Evolutionary conservation across 2,113 vertebrate species (phyloP).

Genomic region (Acanthochromis polyacanthus): DNA sequence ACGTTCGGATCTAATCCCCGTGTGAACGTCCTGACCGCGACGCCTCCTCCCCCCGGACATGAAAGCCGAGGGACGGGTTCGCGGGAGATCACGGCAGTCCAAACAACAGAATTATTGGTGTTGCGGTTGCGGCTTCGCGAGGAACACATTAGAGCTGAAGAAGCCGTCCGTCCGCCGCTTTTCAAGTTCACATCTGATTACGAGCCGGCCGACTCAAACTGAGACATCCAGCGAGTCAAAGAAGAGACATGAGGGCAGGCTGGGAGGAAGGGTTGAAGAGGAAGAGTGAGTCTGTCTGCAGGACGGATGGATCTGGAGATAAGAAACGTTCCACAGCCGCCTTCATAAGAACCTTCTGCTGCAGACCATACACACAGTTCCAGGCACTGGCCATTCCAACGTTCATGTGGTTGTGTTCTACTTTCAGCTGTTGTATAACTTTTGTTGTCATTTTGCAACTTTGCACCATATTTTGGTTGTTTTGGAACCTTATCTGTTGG

Average conservation of each 20-base stretch:
- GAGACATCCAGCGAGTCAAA: conserved; percentile 39
- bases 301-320: too few species aligned
- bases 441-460: too few species aligned
- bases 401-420: too few species aligned
- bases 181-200: conserved; percentile 50
- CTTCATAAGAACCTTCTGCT: too few species aligned
- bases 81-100: conserved; percentile 24
- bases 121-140: conserved; percentile 34
- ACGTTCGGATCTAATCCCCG: conserved; percentile 40
- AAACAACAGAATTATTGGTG: conserved; percentile 49
- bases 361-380: too few species aligned
- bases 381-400: too few species aligned
- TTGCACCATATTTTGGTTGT: too few species aligned
- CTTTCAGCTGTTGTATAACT: too few species aligned
- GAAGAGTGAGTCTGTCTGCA: neutral
- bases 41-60: conserved; percentile 23
- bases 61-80: conserved; percentile 31
- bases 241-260: neutral
- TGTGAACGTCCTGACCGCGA: conserved; percentile 57
- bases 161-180: conserved; percentile 1
- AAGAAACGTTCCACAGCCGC: too few species aligned
- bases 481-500: too few species aligned
- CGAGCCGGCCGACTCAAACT: conserved; percentile 11
- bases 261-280: neutral
- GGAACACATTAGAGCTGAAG: conserved; percentile 30